Evolutionary conservation across 92 coral and sea anemone species (phyloP).

Genomic region (Porites rus): DNA sequence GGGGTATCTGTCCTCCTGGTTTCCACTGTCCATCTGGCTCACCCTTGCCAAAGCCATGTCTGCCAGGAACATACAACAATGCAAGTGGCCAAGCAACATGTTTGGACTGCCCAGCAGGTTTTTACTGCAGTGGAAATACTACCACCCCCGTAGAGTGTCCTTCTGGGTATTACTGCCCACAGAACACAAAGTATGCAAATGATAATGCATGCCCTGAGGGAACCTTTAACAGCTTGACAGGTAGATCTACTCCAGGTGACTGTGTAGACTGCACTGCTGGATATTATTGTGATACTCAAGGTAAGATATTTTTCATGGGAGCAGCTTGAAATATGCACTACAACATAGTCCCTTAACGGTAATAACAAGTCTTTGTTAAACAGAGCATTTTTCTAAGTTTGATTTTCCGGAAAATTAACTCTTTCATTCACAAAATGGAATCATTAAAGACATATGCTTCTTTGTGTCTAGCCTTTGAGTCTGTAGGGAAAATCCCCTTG

Average conservation of each 20-base stretch:
- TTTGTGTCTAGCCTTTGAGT: no score
- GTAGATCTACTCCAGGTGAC: conserved; percentile 70
- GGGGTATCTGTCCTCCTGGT: conserved; percentile 92
- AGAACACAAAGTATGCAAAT: conserved; percentile 63
- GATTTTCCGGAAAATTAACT: no score
- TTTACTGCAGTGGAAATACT: conserved; percentile 90
- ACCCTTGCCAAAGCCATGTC: conserved; percentile 85
- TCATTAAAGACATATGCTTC: no score
- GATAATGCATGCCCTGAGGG: conserved; percentile 87
- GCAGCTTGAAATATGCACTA: no score
- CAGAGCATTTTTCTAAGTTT: no score
- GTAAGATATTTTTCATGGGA: conserved; percentile 36
- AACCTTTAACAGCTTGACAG: conserved; percentile 90
- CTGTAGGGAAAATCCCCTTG: no score
- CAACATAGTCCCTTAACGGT: no score
- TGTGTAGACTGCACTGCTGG: conserved; percentile 96
- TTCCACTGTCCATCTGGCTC: conserved; percentile 81
- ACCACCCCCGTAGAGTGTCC: conserved; percentile 89
- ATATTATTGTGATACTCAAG: conserved; percentile 86
- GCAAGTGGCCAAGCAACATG: conserved; percentile 84
- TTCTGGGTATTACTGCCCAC: conserved; percentile 89
- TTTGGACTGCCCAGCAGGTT: conserved; percentile 85
- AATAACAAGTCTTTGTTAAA: no score
- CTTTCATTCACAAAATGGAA: no score
- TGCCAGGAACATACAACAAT: conserved; percentile 84